A percentile compares a stretch with the other conserved stretches of the same genome.
Evolutionary conservation across 2,113 vertebrate species (phyloP).

Genomic region (Naja naja): DNA sequence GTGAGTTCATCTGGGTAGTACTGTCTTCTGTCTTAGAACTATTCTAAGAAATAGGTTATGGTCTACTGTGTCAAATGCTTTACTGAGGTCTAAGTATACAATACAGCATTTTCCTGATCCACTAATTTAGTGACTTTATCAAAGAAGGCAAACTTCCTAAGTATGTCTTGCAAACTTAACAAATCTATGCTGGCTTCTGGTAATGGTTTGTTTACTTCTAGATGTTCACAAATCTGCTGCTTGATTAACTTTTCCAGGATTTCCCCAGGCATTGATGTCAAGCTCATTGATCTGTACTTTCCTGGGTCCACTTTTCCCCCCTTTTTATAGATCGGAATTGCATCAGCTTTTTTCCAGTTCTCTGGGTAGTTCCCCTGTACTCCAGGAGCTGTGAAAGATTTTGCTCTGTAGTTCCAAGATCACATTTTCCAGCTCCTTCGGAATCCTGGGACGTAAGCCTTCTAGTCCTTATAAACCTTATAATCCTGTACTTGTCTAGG

Average conservation of each 20-base stretch:
- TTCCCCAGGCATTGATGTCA: not conserved
- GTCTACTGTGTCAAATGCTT: not conserved
- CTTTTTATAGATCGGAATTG: not conserved
- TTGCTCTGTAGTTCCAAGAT: not conserved
- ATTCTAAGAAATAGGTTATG: not conserved
- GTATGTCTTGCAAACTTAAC: not conserved
- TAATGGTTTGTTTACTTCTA: not conserved
- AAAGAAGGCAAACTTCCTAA: not conserved
- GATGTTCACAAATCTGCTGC: not conserved
- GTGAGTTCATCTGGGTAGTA: not conserved
- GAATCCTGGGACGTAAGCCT: not conserved
- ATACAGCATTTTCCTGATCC: not conserved
- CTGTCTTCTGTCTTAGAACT: not conserved
- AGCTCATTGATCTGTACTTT: not conserved
- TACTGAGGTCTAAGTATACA: not conserved
- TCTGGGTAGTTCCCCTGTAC: not conserved
- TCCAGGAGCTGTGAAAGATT: not conserved
- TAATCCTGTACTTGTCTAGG: not conserved
- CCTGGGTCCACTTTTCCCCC: not conserved
- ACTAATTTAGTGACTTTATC: not conserved
- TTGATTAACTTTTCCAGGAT: not conserved
- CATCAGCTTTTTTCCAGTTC: not conserved
- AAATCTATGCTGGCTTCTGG: not conserved
- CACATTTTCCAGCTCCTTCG: not conserved
- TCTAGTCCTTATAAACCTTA: not conserved